Conservation (phyloP, 2,797 vertebrate genomes). For the Huso huso region DNA sequence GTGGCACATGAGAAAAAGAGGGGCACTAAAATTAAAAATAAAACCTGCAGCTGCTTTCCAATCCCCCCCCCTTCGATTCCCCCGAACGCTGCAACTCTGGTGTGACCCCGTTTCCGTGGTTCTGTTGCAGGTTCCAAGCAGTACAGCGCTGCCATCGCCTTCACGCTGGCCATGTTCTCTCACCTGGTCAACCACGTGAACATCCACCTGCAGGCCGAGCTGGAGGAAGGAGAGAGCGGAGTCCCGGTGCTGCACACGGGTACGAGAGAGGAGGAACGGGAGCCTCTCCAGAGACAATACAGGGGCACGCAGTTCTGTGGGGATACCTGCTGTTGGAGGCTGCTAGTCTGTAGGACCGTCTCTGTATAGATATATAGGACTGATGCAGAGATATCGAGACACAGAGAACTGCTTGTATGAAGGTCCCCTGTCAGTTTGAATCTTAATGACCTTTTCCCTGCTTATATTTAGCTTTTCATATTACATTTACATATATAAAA, state of each 20-base stretch:
- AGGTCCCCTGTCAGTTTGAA: no score
- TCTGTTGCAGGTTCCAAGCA: conserved; percentile 77
- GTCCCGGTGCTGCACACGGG: conserved; percentile 79
- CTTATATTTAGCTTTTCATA: background rate
- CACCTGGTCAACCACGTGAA: conserved; percentile 95
- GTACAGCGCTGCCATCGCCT: conserved; percentile 93
- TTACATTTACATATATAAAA: no score
- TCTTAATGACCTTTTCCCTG: background rate
- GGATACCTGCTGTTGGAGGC: no score
- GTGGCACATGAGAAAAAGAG: no score
- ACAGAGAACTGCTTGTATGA: background rate
- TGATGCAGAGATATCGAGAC: background rate
- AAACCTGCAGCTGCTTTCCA: background rate
- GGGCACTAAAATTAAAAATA: no score
- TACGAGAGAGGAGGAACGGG: conserved; percentile 29
- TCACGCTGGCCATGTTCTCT: conserved; percentile 91
- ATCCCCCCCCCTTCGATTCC: background rate
- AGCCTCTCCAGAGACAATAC: no score
- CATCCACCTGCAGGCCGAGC: conserved; percentile 88
- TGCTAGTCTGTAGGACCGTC: no score
- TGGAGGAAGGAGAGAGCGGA: conserved; percentile 81
- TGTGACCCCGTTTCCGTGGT: background rate
- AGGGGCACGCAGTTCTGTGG: no score
- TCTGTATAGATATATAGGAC: background rate
- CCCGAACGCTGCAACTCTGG: no score